Base-by-base conservation (phyloP, 2,113 vertebrate species). In the Aspiorhynchus laticeps region DNA sequence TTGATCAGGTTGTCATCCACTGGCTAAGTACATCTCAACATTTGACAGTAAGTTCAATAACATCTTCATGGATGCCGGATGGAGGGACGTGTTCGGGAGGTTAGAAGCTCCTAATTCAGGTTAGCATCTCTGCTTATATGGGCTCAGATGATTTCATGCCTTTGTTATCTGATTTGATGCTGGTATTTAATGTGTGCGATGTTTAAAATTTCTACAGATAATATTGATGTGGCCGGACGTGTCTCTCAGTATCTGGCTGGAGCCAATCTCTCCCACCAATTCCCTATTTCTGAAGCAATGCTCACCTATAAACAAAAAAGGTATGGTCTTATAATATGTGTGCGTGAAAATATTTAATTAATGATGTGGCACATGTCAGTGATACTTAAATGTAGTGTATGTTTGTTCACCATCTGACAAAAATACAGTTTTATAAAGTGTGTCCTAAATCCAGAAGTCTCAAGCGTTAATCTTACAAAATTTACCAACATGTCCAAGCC, bases 271-370 rank as follows among this genome's bases (percentile, higher is more conserved):
- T 96, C 96, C 33, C 96, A 96, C 88, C 96, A 96, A 90, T 95
- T 95, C 81, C 95, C 95, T 88, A 96, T 96, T 90, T 96, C 96
- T 12, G 96, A 96, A 80, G 96, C 95, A 71, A 96, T 96, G 96
- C 95, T 96, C 79, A 96, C 96, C 85, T 96, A 96, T 90, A 95
- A 94, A 88, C 94, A 95, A 90, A 94, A 91, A 88, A 95, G 93
- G 92, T 93, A 89, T 75, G 9, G 8, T 51, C 1, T 26, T 21
- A 11, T 80, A 8, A 8, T 84, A 11, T 80, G 67, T 46, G 53
- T 84, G 69, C 38, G 33, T 84, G 48, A 38, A 36, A 38, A 65
- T 61, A 53, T 61, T 11, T 75, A 69, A 65, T 36, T 87, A 33
- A 84, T 59, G 36, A 71, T 84, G 63, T 81, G 7, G 10, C 2